These are phyloP conservation scores for Drosophila seguyi DNA, from an alignment of 1,140 invertebrate genomes.

Conservation along the genomic window DNA sequence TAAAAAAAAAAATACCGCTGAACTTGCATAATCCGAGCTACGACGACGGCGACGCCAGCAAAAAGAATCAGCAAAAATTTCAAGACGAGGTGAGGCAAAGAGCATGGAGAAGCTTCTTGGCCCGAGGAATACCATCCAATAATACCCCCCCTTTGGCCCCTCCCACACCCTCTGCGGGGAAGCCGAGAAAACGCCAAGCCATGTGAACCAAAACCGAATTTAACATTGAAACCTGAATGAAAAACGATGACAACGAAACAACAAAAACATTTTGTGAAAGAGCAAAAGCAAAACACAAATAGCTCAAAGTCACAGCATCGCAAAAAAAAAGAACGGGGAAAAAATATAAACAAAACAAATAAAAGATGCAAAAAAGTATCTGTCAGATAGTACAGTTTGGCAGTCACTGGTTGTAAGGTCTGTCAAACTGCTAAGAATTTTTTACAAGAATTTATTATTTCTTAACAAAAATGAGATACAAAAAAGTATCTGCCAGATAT, in stretches of 20 bases:
- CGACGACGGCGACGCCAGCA: slow-evolving; percentile 7
- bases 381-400: slow-evolving; percentile 17
- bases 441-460: background rate
- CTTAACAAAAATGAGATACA: too few species aligned
- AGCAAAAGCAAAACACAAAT: slow-evolving; percentile 30
- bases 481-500: too few species aligned
- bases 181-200: slow-evolving; percentile 12
- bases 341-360: background rate
- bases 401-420: slow-evolving; percentile 13
- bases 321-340: background rate
- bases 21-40: slow-evolving; percentile 68
- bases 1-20: slow-evolving; percentile 53
- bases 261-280: background rate
- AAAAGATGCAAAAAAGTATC: slow-evolving; percentile 7
- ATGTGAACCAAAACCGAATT: slow-evolving; percentile 49
- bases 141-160: background rate
- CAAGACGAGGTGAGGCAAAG: slow-evolving; percentile 21
- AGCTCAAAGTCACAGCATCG: slow-evolving; percentile 35
- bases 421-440: background rate
- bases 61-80: slow-evolving; percentile 56
- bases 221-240: slow-evolving; percentile 44
- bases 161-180: background rate
- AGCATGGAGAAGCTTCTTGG: background rate
- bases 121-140: slow-evolving; percentile 22
- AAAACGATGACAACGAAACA: slow-evolving; percentile 38